phyloP scores from a whole-genome alignment of 2,113 vertebrate genomes.

The Aegithalos caudatus region DNA sequence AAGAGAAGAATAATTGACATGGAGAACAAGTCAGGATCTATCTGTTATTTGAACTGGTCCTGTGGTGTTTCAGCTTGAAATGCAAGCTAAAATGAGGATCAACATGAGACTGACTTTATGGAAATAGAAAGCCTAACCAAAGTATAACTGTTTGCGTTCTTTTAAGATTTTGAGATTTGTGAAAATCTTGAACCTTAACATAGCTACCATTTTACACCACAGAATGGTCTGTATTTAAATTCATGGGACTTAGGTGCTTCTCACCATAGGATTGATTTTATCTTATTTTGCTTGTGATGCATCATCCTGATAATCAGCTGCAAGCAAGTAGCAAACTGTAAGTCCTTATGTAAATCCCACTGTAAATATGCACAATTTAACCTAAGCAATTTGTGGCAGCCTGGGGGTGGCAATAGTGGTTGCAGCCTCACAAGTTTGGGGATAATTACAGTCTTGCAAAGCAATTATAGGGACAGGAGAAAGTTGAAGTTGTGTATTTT shows the following conservation, averaged over 20 bases:
- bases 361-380: neutral
- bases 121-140: neutral
- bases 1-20: neutral
- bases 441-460: neutral
- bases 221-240: neutral
- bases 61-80: neutral
- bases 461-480: neutral
- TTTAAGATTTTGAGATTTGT: neutral
- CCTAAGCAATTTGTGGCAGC: neutral
- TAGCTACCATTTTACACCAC: neutral
- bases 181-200: neutral
- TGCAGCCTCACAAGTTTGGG: neutral
- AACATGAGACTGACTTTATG: neutral
- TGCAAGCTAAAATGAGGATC: neutral
- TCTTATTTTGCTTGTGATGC: neutral
- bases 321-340: neutral
- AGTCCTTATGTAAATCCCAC: neutral
- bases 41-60: neutral
- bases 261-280: neutral
- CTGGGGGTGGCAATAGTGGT: neutral
- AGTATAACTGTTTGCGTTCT: neutral
- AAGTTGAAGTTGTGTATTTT: neutral
- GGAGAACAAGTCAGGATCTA: neutral
- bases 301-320: neutral
- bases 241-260: rapidly evolving